Evolutionary conservation across 2,888 invertebrate species (phyloP).

Genomic region (Sepioteuthis lessoniana): DNA sequence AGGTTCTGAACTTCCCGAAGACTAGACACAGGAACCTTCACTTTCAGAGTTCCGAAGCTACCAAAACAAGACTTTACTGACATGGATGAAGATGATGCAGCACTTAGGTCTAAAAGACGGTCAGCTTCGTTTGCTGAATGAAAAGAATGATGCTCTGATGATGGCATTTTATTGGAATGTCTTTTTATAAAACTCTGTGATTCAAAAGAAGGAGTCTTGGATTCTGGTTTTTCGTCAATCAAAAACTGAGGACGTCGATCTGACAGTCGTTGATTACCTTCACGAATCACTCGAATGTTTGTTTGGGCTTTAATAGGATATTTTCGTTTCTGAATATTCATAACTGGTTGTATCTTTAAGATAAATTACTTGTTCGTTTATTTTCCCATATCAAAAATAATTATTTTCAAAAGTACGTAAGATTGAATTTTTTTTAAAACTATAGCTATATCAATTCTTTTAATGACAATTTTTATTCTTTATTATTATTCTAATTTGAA

Average conservation of each 20-base stretch:
- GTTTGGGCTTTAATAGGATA: background rate
- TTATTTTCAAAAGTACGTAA: background rate
- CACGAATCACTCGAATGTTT: background rate
- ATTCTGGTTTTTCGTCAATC: background rate
- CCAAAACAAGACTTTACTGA: constrained; percentile 36
- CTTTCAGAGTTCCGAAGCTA: background rate
- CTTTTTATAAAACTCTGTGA: background rate
- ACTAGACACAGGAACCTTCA: background rate
- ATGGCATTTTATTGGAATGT: background rate
- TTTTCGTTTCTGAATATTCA: background rate
- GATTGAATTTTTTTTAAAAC: no score
- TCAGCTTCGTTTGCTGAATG: background rate
- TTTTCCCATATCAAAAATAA: background rate
- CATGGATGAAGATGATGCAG: background rate
- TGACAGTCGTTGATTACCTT: background rate
- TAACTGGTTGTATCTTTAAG: background rate
- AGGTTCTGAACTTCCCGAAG: background rate
- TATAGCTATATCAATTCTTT: no score
- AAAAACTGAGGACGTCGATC: background rate
- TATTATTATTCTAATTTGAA: background rate
- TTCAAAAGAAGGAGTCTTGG: background rate
- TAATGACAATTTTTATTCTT: no score
- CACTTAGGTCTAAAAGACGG: background rate
- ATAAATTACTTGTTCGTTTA: background rate
- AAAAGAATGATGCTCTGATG: background rate